These are phyloP conservation scores for Phoenicopterus ruber DNA, from an alignment of 2,113 vertebrate species.

Conservation along the genomic window DNA sequence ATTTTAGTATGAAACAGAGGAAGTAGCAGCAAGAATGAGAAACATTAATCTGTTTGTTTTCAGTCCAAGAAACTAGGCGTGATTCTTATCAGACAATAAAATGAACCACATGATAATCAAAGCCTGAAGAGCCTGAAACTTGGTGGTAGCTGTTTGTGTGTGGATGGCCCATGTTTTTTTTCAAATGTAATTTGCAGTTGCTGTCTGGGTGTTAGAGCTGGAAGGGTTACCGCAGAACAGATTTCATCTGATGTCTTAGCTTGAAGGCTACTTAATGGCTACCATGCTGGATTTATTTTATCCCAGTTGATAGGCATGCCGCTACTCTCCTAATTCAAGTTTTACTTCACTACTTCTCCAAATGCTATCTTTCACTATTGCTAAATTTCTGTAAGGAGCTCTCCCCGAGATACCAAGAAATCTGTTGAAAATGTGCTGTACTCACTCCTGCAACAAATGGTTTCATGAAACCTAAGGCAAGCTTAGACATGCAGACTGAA, in stretches of 20 bases:
- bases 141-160: not conserved
- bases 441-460: not conserved
- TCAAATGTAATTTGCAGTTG: not conserved
- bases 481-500: not conserved
- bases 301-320: not conserved
- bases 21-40: not conserved
- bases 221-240: not conserved
- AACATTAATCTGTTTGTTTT: not conserved
- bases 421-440: not conserved
- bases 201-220: not conserved
- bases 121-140: not conserved
- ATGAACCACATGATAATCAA: not conserved
- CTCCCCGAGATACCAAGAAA: not conserved
- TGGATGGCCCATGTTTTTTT: rapidly evolving
- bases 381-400: not conserved
- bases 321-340: not conserved
- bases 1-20: not conserved
- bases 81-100: not conserved
- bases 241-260: not conserved
- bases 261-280: not conserved
- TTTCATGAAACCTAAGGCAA: not conserved
- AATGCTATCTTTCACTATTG: not conserved
- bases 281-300: not conserved
- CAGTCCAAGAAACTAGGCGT: not conserved
- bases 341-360: not conserved